phyloP scores from a whole-genome alignment of 1,140 invertebrate species.

The Drosophila sproati region DNA sequence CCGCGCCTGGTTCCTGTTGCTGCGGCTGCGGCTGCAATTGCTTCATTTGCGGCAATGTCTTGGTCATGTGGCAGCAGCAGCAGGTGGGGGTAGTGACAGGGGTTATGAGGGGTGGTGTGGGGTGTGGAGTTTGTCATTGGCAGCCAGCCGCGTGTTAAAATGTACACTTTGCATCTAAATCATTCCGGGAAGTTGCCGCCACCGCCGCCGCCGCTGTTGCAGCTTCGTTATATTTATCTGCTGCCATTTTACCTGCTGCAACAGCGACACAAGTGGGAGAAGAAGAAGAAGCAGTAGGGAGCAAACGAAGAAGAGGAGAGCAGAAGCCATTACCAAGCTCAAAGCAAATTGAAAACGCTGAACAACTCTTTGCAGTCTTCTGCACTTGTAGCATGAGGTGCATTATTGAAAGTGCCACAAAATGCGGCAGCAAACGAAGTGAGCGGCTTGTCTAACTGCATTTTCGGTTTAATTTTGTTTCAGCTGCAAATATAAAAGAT shows the following conservation, averaged over 20 bases:
- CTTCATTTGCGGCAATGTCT: slow-evolving; percentile 79
- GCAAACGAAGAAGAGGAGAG: background rate
- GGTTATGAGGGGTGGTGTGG: background rate
- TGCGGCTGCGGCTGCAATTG: slow-evolving; percentile 75
- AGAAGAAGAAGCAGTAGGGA: slow-evolving; percentile 1
- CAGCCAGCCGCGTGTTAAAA: slow-evolving; percentile 75
- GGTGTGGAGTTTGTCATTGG: slow-evolving; percentile 34
- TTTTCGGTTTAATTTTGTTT: slow-evolving; percentile 34
- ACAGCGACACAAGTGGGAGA: background rate
- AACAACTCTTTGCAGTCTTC: slow-evolving; percentile 43
- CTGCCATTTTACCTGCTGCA: slow-evolving; percentile 55
- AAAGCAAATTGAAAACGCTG: slow-evolving; percentile 73
- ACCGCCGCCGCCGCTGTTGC: slow-evolving; percentile 27
- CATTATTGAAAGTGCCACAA: slow-evolving; percentile 34
- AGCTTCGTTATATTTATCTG: slow-evolving; percentile 77
- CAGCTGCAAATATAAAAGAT: slow-evolving; percentile 1
- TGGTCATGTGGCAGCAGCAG: slow-evolving; percentile 23
- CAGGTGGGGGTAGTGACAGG: slow-evolving; percentile 10
- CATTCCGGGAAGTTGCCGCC: slow-evolving; percentile 72
- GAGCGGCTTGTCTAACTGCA: slow-evolving; percentile 34
- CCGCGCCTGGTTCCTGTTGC: slow-evolving; percentile 57
- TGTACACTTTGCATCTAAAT: slow-evolving; percentile 82
- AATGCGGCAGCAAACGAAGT: slow-evolving; percentile 36
- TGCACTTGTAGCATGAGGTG: slow-evolving; percentile 22
- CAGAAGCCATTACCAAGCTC: slow-evolving; percentile 21